A percentile compares a stretch with the other conserved stretches of the same genome.
These are phyloP conservation scores for Drosophila erecta DNA, from an alignment of 1,140 invertebrate species.

Conservation along the genomic window DNA sequence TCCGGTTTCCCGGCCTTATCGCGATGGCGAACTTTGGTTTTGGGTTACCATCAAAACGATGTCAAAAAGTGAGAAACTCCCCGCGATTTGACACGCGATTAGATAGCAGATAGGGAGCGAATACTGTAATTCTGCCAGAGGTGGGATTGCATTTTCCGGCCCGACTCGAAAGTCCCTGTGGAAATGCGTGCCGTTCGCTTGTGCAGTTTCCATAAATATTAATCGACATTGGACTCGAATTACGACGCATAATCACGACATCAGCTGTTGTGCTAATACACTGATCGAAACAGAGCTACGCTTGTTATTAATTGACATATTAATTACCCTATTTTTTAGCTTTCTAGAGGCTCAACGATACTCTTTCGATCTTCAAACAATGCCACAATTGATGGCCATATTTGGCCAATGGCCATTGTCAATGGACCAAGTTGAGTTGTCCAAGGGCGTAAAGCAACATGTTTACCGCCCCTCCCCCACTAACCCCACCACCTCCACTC, in stretches of 20 bases:
- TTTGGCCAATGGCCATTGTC: slow-evolving; percentile 40
- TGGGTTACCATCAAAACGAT: slow-evolving; percentile 70
- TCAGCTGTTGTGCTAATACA: slow-evolving; percentile 10
- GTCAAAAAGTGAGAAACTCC: slow-evolving; percentile 53
- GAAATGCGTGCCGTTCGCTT: background rate
- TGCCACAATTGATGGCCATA: slow-evolving; percentile 43
- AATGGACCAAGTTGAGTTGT: slow-evolving; percentile 76
- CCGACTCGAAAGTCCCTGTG: background rate
- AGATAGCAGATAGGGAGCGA: slow-evolving; percentile 12
- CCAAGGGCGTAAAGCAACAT: slow-evolving; percentile 70
- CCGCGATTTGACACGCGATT: slow-evolving; percentile 76
- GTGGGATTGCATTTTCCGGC: slow-evolving; percentile 7
- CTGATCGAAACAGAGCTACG: background rate
- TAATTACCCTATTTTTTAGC: no score
- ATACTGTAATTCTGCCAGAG: background rate
- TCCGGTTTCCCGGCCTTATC: slow-evolving; percentile 24
- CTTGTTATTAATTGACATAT: background rate
- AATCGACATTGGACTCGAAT: slow-evolving; percentile 29
- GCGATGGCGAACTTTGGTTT: slow-evolving; percentile 65
- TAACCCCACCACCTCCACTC: background rate
- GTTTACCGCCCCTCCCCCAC: slow-evolving; percentile 17
- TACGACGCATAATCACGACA: slow-evolving; percentile 35
- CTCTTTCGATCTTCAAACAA: slow-evolving; percentile 3
- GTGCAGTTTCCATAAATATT: slow-evolving; percentile 38
- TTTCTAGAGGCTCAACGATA: no score